Evolutionary conservation across 2,113 vertebrate species (phyloP).

Genomic region (Podocnemis expansa): DNA sequence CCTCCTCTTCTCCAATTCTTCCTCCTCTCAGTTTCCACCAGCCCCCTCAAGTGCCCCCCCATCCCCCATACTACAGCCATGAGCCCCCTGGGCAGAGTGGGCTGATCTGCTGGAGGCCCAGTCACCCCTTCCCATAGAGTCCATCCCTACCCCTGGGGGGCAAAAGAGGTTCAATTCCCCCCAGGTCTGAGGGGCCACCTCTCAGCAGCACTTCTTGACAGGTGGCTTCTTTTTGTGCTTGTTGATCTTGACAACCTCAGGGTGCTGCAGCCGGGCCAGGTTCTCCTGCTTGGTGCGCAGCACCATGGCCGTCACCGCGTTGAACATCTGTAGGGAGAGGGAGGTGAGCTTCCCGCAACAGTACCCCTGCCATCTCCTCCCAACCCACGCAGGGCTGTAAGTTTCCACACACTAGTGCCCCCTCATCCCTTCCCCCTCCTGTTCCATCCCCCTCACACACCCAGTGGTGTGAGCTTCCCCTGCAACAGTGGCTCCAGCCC

Average conservation of each 20-base stretch:
- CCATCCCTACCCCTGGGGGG: background rate
- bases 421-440: no score
- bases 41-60: no score
- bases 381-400: accelerated
- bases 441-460: no score
- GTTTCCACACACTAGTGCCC: no score
- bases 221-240: background rate
- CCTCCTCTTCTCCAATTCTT: no score
- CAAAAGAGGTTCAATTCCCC: no score
- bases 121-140: no score
- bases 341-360: background rate
- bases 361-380: background rate
- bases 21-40: no score
- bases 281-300: slow-evolving; percentile 75
- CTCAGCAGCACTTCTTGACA: background rate
- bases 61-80: no score
- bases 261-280: background rate
- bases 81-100: background rate
- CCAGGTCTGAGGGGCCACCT: no score
- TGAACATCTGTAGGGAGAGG: slow-evolving; percentile 82
- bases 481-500: no score
- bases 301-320: slow-evolving; percentile 84
- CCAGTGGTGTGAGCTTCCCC: background rate
- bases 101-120: no score
- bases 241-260: background rate